Evolutionary conservation across 2,888 invertebrate species (phyloP), one percentile per base, ranked within the genome.

Genomic region (Drosophila subsilvestris): DNA sequence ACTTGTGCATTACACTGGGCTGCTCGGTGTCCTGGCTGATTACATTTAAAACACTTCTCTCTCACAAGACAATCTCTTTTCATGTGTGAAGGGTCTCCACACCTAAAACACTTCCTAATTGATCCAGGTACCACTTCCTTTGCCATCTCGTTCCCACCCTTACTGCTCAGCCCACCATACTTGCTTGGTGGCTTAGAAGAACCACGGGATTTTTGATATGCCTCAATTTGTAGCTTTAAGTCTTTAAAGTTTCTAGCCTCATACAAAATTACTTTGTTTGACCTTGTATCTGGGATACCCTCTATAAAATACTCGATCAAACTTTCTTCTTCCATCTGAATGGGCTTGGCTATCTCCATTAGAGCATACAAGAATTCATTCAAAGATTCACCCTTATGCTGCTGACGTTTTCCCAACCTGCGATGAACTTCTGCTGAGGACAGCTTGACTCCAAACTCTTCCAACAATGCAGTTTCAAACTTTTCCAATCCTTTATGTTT

Each of bases 401-500:
- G 48, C 6, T 8, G 25, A 12, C 25, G 48, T n/a, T 48, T 48
- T n/a, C 12, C 12, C 12, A n/a, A 42, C 42, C 12, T 6, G 12
- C 20, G 48, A 25, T 48, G 48, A n/a, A 48, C 20, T n/a, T n/a
- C 48, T 2, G n/a, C 25, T 25, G 48, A 22, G 8, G 48, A 48
- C 14, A 48, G 3, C 8, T 48, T 14, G 3, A 25, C 48, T 48
- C n/a, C 48, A n/a, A 48, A n/a, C 25, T 48, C n/a, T 7, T 8
- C 8, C 2, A 25, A 25, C 25, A 48, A 25, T 1, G n/a, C 25
- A 7, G 45, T 7, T 47, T 47, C 7, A 47, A 47, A 20, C 45
- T 47, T 47, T 47, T 18, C 45, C 22, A 48, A 14, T 47, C 47
- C 37, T 14, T 48, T 27, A 55, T 56, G 37, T 25, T 25, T 25